Base-by-base conservation (phyloP, 1,140 invertebrate genomes). In the Oedothorax gibbosus region DNA sequence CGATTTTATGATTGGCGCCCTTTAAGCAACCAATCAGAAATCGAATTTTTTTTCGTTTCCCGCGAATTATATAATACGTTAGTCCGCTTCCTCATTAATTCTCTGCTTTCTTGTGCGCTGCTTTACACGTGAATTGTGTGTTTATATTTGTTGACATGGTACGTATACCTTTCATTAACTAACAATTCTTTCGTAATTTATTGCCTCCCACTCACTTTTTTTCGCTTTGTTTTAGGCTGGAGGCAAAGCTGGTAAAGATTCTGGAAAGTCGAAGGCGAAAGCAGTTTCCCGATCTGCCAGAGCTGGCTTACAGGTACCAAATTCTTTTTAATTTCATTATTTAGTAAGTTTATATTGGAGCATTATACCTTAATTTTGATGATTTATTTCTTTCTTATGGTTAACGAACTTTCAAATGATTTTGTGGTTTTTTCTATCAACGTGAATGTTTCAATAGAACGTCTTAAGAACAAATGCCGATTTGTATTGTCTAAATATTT, bases 171-270 rank as follows among this genome's bases (percentile, higher is more conserved):
- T 6, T 20, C 12, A 12, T 69, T 50, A 35, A 69, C 8, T 50
- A 21, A 5, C 10, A 20, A 65, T 20, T 11, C 11, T 7, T 4
- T 75, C 53, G n/a, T 57, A n/a, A 8, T 9, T 14, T 60, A 57
- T 57, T 75, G 57, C 18, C 12, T 15, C 12, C 54, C 6, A 21
- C 7, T 75, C n/a, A 11, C 10, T 7, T 57, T 64, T 80, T 49
- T 68, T 7, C 73, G 0, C 50, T 60, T 81, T 18, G 14, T 66
- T 75, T 60, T 87, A 91, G 98, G 97, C 97, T 94, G 98, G 97
- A 90, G 98, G 98, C 90, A 99, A 99, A 95, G 98, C 98, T 91
- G 98, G 98, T 89, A 99, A 99, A 93, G 98, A 99, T 93, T 98
- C 97, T 72, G 98, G 98, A 89, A 99, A 99, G 93, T 96, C 97